Evolutionary conservation across 2,113 vertebrate genomes (phyloP).

Genomic region (Ceyx melanurus): DNA sequence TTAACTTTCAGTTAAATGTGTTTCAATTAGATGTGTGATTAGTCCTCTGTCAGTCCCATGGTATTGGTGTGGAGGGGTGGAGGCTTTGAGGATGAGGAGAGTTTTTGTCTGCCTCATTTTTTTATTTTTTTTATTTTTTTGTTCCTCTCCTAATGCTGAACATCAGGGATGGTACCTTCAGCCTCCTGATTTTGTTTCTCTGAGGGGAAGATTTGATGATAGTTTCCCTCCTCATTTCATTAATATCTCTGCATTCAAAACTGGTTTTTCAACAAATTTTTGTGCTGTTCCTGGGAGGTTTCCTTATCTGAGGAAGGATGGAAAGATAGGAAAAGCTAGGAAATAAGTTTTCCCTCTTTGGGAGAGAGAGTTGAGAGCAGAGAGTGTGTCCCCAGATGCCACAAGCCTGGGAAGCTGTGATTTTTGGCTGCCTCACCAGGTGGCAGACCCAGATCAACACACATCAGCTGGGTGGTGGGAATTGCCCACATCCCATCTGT

Average conservation of each 20-base stretch:
- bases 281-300: background rate
- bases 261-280: background rate
- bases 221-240: background rate
- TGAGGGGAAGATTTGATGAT: background rate
- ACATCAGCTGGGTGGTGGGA: background rate
- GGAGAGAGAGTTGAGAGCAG: background rate
- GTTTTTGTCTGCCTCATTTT: background rate
- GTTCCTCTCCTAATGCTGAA: background rate
- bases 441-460: background rate
- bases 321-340: too few species aligned
- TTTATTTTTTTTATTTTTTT: background rate
- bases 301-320: background rate
- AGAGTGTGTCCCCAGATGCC: background rate
- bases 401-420: rapidly evolving
- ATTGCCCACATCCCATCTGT: background rate
- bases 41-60: background rate
- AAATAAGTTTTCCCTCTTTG: background rate
- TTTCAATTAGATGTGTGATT: background rate
- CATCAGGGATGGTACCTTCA: background rate
- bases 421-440: background rate
- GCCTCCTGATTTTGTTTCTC: background rate
- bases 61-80: too few species aligned
- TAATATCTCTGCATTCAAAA: background rate
- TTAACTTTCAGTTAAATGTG: background rate
- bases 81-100: background rate